Evolutionary conservation across 2,888 invertebrate species (phyloP), one percentile per base, ranked within the genome.

Genomic region (Erebia ligea): DNA sequence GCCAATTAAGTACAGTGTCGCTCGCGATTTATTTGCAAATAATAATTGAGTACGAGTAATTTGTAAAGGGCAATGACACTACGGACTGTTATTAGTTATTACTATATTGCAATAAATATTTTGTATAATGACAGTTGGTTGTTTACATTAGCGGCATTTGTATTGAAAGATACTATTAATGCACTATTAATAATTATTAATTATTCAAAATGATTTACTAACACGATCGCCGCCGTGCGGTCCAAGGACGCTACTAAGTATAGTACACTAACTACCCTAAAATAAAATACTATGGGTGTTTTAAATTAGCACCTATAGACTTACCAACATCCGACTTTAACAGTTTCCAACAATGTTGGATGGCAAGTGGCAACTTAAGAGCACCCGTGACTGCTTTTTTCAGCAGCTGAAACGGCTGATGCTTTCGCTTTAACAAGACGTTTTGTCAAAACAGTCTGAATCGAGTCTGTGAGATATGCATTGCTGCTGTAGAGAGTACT

Each of bases 181-280:
- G 15, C 13, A 42, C 17, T 42, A 21, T 48, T 48, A 59, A 42
- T 59, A 62, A 15, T 21, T 34, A 34, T 34, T 6, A 34, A 48
- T 21, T 48, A 48, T 45, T 48, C 19, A 48, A 19, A 48, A 62
- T 11, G 11, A 59, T 62, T 48, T 45, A 62, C 45, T 54, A 34
- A 73, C 74, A 75, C 76, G 76, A 70, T 72, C 76, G 76, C 25
- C 67, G 11, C 68, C 58, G 54, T 2, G 17, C 68, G 65, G 64
- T 59, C 68, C 67, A 59, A 57, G 68, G 71, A 64, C 69, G 50
- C 69, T 70, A 76, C 74, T 77, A 74, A 73, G 71, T 67, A 64
- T 59, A 64, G 62, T 67, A 68, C 65, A 25, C 63, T 67, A 68
- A 72, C 67, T 69, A 75, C 75, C 75, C 77, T 70, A 69, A 73